Conservation (phyloP, 2,797 vertebrate species). For the Philypnodon macrostomus region DNA sequence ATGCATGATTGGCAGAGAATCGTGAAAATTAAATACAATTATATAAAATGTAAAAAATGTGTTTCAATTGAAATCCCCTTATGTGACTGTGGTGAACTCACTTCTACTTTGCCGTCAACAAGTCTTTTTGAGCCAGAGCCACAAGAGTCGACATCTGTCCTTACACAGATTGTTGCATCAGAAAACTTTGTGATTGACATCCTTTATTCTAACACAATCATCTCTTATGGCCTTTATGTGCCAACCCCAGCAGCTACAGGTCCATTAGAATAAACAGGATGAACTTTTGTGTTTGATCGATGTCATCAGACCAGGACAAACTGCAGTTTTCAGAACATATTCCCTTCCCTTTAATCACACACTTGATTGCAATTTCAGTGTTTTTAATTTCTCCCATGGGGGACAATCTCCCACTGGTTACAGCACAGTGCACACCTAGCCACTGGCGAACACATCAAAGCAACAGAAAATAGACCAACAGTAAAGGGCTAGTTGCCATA, state of each 20-base stretch:
- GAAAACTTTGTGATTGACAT: no score
- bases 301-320: constrained; percentile 10
- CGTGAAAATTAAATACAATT: no score
- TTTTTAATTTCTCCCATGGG: constrained; percentile 30
- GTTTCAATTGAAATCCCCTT: no score
- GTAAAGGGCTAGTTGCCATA: constrained; percentile 53
- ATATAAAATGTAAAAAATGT: no score
- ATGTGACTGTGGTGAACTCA: no score
- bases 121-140: no score
- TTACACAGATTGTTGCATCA: no score
- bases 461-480: constrained; percentile 53
- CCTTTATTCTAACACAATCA: not conserved
- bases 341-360: constrained; percentile 30
- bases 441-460: constrained; percentile 69
- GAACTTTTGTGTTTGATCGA: constrained; percentile 20
- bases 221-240: not conserved
- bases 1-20: not conserved
- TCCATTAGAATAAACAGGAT: constrained; percentile 1
- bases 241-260: not conserved
- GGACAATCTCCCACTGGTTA: constrained; percentile 40
- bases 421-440: constrained; percentile 54
- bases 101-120: no score
- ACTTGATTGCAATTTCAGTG: constrained; percentile 44
- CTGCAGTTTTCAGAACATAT: constrained; percentile 8
- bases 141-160: no score